A percentile compares a stretch with the other conserved stretches of the same genome.
Conservation (phyloP, 2,113 vertebrate species). For the Xiphophorus maculatus region DNA sequence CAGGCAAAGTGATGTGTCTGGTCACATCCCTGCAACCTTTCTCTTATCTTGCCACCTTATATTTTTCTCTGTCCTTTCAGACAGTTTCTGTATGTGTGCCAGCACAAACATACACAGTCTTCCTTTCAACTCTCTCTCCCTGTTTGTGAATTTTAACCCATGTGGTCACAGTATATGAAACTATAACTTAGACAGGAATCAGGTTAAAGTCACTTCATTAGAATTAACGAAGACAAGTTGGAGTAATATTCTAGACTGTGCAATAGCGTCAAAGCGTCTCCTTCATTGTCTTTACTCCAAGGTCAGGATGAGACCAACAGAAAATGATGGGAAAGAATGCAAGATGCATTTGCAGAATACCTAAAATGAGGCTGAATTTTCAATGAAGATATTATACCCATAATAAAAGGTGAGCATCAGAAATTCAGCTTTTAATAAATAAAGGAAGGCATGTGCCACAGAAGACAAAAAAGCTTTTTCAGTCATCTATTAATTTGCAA, state of each 20-base stretch:
- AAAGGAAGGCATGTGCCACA: background rate
- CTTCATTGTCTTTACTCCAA: background rate
- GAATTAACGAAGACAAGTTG: background rate
- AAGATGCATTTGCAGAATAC: background rate
- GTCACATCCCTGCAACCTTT: too few species aligned
- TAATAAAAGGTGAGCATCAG: too few species aligned
- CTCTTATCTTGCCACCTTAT: background rate
- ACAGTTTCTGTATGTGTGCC: background rate
- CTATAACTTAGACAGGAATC: background rate
- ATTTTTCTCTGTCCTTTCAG: background rate
- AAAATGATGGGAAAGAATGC: background rate
- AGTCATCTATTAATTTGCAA: background rate
- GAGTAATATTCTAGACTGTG: background rate
- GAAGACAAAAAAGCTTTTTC: background rate
- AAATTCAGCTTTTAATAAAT: too few species aligned
- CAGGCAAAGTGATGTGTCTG: conserved; percentile 19
- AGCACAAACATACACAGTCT: background rate
- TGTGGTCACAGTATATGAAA: background rate
- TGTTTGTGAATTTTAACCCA: background rate
- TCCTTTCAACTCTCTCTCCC: background rate
- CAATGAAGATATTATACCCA: too few species aligned
- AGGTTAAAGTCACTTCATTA: background rate
- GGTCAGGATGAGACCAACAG: background rate
- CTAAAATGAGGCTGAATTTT: background rate
- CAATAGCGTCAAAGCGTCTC: background rate